A percentile compares a stretch with the other conserved stretches of the same genome.
These are phyloP conservation scores for Thamnophis elegans DNA, from an alignment of 2,797 vertebrate genomes.

Conservation along the genomic window DNA sequence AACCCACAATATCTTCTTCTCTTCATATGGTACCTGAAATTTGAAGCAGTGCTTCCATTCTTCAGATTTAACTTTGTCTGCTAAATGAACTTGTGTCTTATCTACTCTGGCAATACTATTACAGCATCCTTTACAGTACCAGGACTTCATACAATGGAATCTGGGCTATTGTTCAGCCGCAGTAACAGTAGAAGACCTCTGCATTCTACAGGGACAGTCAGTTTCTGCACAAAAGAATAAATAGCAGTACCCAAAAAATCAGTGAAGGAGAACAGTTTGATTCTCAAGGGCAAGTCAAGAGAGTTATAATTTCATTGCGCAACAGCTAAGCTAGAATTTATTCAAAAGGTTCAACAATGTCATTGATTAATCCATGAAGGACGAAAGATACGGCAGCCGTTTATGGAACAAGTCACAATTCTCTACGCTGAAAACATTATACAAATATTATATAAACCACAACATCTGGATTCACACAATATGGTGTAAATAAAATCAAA, in stretches of 20 bases:
- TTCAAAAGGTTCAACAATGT: not conserved
- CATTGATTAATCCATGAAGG: not conserved
- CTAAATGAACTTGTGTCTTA: not conserved
- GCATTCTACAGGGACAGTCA: not conserved
- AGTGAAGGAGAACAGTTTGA: not conserved
- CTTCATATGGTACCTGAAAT: not conserved
- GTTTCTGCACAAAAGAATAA: not conserved
- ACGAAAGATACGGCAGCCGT: not conserved
- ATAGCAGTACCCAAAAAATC: not conserved
- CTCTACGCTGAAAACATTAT: not conserved
- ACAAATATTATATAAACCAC: not conserved
- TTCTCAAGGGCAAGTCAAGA: not conserved
- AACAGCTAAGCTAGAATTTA: not conserved
- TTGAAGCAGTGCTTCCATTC: not conserved
- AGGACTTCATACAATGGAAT: not conserved
- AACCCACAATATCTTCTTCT: not conserved
- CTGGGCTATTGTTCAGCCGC: not conserved
- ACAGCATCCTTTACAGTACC: not conserved
- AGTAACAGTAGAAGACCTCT: not conserved
- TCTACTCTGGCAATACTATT: not conserved
- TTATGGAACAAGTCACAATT: not conserved
- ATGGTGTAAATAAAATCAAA: not conserved
- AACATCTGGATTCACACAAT: not conserved
- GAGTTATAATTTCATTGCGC: not conserved
- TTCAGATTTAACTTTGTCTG: not conserved